Base-by-base conservation (phyloP, 2,113 vertebrate genomes). In the Paraplagusia blochii region DNA sequence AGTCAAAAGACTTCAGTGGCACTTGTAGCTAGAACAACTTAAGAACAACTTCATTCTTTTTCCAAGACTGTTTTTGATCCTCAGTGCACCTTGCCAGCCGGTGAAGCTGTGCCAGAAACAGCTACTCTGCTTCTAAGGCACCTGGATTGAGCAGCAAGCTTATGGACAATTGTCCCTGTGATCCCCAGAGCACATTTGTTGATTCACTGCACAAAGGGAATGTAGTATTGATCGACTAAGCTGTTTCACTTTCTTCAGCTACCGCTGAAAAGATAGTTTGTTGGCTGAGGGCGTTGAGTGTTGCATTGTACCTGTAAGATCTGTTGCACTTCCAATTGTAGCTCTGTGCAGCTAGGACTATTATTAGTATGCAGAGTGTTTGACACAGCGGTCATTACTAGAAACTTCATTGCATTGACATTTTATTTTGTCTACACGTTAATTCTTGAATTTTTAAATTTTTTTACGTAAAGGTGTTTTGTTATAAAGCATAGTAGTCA, bases 161-260 rank as follows among this genome's bases (percentile, higher is more conserved):
- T 47, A 34, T 40, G 42, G 62, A 65, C 63, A 60, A 58, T 54
- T 63, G 72, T 51, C 62, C 65, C 53, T 59, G 54, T 70, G 53
- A 80, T 73, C 72, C 70, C 46, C 36, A 44, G 66, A 73, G 78
- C 63, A 69, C 66, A 54, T 76, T 71, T 85, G 80, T 71, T 65
- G 74, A 76, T 66, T 77, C 59, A 70, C 62, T 69, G 66, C 59
- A 67, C 72, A 72, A 56, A 69, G 66, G 66, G 75, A 83, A 78
- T 83, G 78, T 76, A 51, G 49, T 88, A 85, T 86, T 64, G 78
- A 85, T 86, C 74, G 58, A 57, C 47, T 57, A 55, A 60, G 63
- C 77, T 67, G 60, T 70, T 74, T 84, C 75, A 79, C 79, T 82
- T 72, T 79, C 64, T 53, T 40, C 55, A 64, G 67, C 71, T 80